Conservation (phyloP, 2,888 invertebrate genomes). For the Diarsia rubi region DNA sequence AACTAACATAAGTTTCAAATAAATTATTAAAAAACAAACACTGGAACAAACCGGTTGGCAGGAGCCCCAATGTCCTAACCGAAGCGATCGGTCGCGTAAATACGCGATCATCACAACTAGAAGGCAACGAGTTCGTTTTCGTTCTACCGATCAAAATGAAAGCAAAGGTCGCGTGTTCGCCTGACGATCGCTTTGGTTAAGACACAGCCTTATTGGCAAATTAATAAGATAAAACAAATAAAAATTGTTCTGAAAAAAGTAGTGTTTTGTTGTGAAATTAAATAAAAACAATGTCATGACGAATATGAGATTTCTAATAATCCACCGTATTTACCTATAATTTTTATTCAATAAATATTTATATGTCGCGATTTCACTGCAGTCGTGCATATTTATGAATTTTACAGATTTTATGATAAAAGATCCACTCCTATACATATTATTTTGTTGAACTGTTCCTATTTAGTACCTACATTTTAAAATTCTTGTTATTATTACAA, state of each 20-base stretch:
- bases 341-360: constrained; percentile 13
- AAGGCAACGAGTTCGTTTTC: background rate
- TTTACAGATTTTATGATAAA: constrained; percentile 14
- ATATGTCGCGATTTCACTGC: constrained; percentile 34
- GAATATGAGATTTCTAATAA: constrained; percentile 55
- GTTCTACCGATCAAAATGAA: background rate
- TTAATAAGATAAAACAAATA: background rate
- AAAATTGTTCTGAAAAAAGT: background rate
- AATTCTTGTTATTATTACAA: background rate
- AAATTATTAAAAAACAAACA: constrained; percentile 31
- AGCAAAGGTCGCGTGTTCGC: background rate
- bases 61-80: background rate
- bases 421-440: constrained; percentile 4
- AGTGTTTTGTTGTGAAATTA: background rate
- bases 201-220: constrained; percentile 2
- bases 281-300: constrained; percentile 42
- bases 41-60: constrained; percentile 9
- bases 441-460: constrained; percentile 39
- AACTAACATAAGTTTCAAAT: constrained; percentile 29
- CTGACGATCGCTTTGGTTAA: constrained; percentile 5
- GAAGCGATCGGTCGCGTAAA: background rate
- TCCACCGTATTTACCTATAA: constrained; percentile 7
- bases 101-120: background rate
- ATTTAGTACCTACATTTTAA: constrained; percentile 2
- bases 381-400: background rate